Evolutionary conservation across 2,888 invertebrate species (phyloP), one percentile per base, ranked within the genome.

Genomic region (Melanostoma mellinum): DNA sequence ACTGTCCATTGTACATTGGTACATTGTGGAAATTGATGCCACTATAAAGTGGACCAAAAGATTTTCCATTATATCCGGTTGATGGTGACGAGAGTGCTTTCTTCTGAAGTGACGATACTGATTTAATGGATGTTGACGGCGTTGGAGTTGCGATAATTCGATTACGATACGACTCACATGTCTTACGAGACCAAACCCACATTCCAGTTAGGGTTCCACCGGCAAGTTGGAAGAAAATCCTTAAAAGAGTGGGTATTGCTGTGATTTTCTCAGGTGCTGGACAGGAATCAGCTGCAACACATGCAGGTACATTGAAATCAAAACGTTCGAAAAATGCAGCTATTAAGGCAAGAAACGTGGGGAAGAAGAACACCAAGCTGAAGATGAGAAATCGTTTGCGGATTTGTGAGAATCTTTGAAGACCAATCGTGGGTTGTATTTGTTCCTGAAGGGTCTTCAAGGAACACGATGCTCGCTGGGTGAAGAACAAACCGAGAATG

Each of bases 121-220:
- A 86, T 56, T 90, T 90, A 32, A 87, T 88, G 0, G 88, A 86
- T 52, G 88, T 89, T 61, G 89, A 88, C 3, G 89, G 89, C n/a
- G 88, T 88, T 63, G 89, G 88, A 58, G 89, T 88, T 10, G 89
- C 87, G 3, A 88, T 89, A 40, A 90, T 82, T 0, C 91, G 89
- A 73, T 88, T 90, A 56, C 90, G 89, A 75, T 91, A 91, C 9
- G 91, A 90, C 33, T 91, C 90, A 74, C 91, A 91, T 2, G 91
- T 91, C 58, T 91, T 91, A 35, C 91, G 89, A 2, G 91, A 91
- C 91, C 91, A 91, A 10, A 91, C 91, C 91, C 91, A 91, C 89
- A 91, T 89, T 53, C 91, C 91, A 9, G 91, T 91, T 0, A 91
- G 74, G 0, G 91, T 89, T 50, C 91, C 91, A 36, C 91, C 90